Evolutionary conservation across 2,797 vertebrate genomes (phyloP), one percentile per base, ranked within the genome.

Genomic region (Brachyrhaphis roseni): DNA sequence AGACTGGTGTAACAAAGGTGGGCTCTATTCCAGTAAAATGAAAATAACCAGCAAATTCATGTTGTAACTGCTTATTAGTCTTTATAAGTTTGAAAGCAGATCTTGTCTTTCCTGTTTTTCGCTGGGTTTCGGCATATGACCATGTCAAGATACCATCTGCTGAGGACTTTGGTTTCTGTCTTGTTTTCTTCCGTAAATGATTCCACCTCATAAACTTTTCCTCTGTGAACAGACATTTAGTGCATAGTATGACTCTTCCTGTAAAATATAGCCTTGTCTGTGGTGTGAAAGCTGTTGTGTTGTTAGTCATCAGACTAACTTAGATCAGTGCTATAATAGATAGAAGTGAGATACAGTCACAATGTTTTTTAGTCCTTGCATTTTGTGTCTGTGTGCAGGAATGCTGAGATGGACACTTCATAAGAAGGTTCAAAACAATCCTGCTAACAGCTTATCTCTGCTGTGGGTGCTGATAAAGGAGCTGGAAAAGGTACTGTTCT

Each of bases 361-460:
- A 71, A 49, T 66, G 57, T 46, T 41, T 68, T 8, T 86, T 53
- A 90, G 43, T 79, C 41, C 34, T 11, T 81, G 10, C 87, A 62
- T 85, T 45, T 72, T 83, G 64, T 90, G 7, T 81, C 8, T 75
- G 45, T 75, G 16, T 88, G 7, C 88, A 98, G 98, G 98, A 79
- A 98, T 98, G 97, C 93, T 98, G 92, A 95, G 98, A 82, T 99
- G 98, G 98, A 98, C 98, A 0, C 93, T 99, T 82, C 97, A 99
- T 72, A 98, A 97, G 91, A 99, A 97, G 86, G 96, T 97, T 0
- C 96, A 97, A 73, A 94, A 96, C 78, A 97, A 96, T 75, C 97
- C 97, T 0, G 84, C 86, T 3, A 96, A 90, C 89, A 96, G 96
- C 84, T 92, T 96, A 0, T 81, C 95, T 79, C 88, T 99, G 90